phyloP scores from a whole-genome alignment of 2,888 invertebrate genomes.

The Cheilosia pagana region DNA sequence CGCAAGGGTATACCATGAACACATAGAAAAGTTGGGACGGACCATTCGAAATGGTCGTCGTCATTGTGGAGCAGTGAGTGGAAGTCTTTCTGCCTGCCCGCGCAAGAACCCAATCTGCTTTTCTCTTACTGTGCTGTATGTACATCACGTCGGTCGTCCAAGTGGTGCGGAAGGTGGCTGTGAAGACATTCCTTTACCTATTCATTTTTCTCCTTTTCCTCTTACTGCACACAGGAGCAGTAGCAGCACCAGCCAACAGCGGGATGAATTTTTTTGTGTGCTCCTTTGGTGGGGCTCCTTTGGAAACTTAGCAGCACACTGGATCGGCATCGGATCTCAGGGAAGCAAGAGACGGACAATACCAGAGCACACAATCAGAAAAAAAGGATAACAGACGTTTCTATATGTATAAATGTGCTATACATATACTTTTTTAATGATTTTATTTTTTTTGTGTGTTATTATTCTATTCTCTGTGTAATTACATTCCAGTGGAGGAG shows the following conservation, averaged over 20 bases:
- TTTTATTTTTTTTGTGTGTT: constrained; percentile 35
- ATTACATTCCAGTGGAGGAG: constrained; percentile 62
- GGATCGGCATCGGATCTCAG: constrained; percentile 36
- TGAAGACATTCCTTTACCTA: constrained; percentile 60
- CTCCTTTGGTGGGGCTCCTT: constrained; percentile 48
- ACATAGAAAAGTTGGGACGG: constrained; percentile 55
- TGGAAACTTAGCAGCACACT: neutral
- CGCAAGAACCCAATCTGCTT: constrained; percentile 56
- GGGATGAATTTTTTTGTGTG: constrained; percentile 23
- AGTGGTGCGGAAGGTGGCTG: constrained; percentile 49
- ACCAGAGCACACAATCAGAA: constrained; percentile 46
- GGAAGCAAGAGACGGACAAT: constrained; percentile 64
- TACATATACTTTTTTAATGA: constrained; percentile 51
- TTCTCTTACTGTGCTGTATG: constrained; percentile 27
- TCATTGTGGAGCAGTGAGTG: constrained; percentile 17
- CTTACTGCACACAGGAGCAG: constrained; percentile 13
- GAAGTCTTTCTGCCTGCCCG: constrained; percentile 27
- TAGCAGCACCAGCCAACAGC: constrained; percentile 24
- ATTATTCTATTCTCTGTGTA: constrained; percentile 57
- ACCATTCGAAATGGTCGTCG: constrained; percentile 66
- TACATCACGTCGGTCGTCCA: constrained; percentile 21
- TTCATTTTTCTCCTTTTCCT: constrained; percentile 31
- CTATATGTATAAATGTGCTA: constrained; percentile 30
- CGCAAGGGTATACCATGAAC: constrained; percentile 23
- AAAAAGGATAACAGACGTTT: constrained; percentile 64